Base-by-base conservation (phyloP, 2,888 invertebrate genomes). In the Leptinotarsa rubiginosa region DNA sequence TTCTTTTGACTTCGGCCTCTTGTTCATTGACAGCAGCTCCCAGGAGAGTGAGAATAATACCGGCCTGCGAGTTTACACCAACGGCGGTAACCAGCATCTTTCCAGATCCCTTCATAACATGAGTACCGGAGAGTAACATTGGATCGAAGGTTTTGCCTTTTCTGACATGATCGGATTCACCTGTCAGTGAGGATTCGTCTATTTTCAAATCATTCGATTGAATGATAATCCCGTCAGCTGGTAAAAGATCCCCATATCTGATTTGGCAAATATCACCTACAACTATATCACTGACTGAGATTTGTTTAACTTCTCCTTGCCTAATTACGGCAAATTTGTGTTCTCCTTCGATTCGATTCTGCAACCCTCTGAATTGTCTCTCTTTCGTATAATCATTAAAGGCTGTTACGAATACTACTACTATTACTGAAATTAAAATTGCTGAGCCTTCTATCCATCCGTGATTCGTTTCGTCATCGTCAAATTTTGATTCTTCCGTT, bases 381-480 rank as follows among this genome's bases (percentile, higher is more conserved):
- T 99, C 99, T 92, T 99, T 99, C 86, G 97, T 97, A 91, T 98
- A 99, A 92, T 99, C 99, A 92, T 99, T 99, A 90, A 99, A 97
- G 85, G 99, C 99, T 88, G 99, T 99, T 84, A 99, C 99, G 90
- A 99, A 91, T 83, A 99, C 99, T 89, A 99, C 98, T 88, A 98
- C 98, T 89, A 98, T 96, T 87, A 99, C 99, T 85, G 99, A 99
- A 89, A 98, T 96, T 89, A 99, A 93, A 89, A 99, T 99, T 88
- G 99, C 99, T 87, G 97, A 93, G 87, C 99, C 99, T 91, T 99
- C 99, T 88, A 99, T 99, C 99, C 99, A 99, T 83, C 97, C 98
- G 87, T 98, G 97, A 88, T 97, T 95, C 84, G 96, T 96, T 88
- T 99, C 98, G 81, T 96, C 96, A 83, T 97, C 96, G 85, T 83